phyloP scores from a whole-genome alignment of 2,113 vertebrate genomes.

The Polyodon spathula region DNA sequence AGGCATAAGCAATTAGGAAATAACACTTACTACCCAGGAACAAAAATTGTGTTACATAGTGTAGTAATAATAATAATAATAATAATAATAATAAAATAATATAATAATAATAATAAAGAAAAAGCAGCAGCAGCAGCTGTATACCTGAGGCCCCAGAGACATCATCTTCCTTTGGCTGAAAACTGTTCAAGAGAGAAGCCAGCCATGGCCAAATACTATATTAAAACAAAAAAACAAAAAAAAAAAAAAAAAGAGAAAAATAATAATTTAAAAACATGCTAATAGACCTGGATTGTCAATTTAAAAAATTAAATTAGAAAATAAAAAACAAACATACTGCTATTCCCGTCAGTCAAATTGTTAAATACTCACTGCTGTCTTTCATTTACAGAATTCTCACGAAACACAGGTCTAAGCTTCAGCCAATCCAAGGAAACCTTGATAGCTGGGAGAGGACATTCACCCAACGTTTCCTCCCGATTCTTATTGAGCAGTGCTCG shows the following conservation, averaged over 20 bases:
- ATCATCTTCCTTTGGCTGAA: constrained; percentile 85
- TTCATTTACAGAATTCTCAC: constrained; percentile 75
- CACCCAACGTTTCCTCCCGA: constrained; percentile 73
- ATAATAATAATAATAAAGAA: background rate
- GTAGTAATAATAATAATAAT: background rate
- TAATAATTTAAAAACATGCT: constrained; percentile 15
- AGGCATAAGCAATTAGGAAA: too few species aligned
- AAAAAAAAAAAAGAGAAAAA: constrained; percentile 29
- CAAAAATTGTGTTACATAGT: too few species aligned
- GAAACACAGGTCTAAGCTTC: constrained; percentile 78
- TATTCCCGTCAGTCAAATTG: constrained; percentile 28
- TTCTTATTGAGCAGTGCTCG: constrained; percentile 77
- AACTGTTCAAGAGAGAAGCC: constrained; percentile 90
- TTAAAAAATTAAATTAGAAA: constrained; percentile 7
- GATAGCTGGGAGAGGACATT: constrained; percentile 88
- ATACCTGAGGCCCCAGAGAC: constrained; percentile 71
- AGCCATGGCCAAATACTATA: constrained; percentile 92
- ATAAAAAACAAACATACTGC: constrained; percentile 44
- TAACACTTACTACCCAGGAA: too few species aligned
- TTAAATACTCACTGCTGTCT: constrained; percentile 75
- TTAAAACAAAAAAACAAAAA: constrained; percentile 25
- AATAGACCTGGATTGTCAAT: constrained; percentile 12
- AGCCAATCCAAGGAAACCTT: constrained; percentile 97
- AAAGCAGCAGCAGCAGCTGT: background rate
- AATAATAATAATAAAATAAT: background rate